Conservation (phyloP, 92 coral and sea anemone genomes). For the Zoanthus solanderi region DNA sequence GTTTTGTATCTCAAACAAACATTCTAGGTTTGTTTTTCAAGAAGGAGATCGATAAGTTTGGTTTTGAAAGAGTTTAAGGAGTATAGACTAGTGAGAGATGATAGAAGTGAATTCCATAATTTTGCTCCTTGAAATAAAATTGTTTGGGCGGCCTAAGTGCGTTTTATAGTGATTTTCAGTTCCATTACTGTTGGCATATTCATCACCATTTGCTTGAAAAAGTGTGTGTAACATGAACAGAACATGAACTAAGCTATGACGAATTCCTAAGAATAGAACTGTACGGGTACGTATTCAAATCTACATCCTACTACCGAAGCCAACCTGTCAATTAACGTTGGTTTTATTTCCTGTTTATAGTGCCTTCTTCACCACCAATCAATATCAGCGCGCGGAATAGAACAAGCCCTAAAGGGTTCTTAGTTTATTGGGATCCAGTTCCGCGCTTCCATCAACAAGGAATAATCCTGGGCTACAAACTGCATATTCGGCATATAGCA, state of each 20-base stretch:
- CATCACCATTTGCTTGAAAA: no score
- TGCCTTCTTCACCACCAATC: slow-evolving; percentile 77
- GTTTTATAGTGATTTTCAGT: no score
- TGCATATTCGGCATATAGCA: slow-evolving; percentile 59
- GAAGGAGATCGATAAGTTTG: neutral
- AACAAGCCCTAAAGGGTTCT: slow-evolving; percentile 60
- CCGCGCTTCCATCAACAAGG: slow-evolving; percentile 75
- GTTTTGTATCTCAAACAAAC: neutral
- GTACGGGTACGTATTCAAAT: no score
- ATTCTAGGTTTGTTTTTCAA: neutral
- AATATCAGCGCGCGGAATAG: slow-evolving; percentile 69
- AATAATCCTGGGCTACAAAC: slow-evolving; percentile 69
- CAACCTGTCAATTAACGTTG: neutral
- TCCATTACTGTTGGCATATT: no score
- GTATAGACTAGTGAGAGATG: neutral
- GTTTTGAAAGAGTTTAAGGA: neutral
- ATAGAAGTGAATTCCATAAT: no score
- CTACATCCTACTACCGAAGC: neutral
- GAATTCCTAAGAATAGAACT: no score
- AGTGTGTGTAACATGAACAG: no score
- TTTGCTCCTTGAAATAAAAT: no score
- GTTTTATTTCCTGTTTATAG: slow-evolving; percentile 34
- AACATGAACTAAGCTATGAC: no score
- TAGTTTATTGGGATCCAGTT: slow-evolving; percentile 76
- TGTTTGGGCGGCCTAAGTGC: no score